Evolutionary conservation across 1,140 invertebrate genomes (phyloP), one percentile per base, ranked within the genome.

Genomic region (Drosophila ogumai): DNA sequence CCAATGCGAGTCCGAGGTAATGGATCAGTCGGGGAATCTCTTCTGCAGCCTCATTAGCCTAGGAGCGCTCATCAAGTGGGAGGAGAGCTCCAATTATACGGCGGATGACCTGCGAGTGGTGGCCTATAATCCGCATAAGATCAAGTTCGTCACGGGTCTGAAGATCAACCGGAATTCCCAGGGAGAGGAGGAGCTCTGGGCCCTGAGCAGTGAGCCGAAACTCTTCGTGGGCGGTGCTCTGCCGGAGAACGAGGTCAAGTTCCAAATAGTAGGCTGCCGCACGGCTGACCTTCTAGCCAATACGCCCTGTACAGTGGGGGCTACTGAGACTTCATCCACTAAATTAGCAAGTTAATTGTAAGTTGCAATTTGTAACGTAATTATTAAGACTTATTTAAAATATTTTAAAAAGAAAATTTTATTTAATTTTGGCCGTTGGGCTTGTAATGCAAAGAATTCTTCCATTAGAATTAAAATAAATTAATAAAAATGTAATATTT

Each of bases 101-200:
- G 81, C 81, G 59, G 78, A 84, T 43, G 81, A 78, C 28, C 71
- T 88, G 36, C 61, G 61, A 8, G 84, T 88, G 25, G 66, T 95
- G 9, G 92, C 93, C 7, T 81, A 88, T 6, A 93, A 95, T 77
- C 81, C 81, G 1, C 86, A 94, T 6, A 94, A 94, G 0, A 61
- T 95, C 25, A 94, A 95, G 79, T 96, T 96, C 79, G 93, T 95
- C 2, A 96, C 95, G 67, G 96, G 96, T 13, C 73, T 96, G 0
- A 96, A 96, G 93, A 90, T 96, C 6, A 92, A 95, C 17, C 93
- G 91, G 5, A 94, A 95, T 49, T 84, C 93, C 3, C 94, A 93
- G 54, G 94, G 94, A 3, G 92, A 94, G 46, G 92, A 84, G 55
- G 82, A 87, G 55, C 60, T 87, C 12, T 87, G 82, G 82, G 84